Conservation (phyloP, 2,797 vertebrate species). For the Sebastes kiyomatsui region DNA sequence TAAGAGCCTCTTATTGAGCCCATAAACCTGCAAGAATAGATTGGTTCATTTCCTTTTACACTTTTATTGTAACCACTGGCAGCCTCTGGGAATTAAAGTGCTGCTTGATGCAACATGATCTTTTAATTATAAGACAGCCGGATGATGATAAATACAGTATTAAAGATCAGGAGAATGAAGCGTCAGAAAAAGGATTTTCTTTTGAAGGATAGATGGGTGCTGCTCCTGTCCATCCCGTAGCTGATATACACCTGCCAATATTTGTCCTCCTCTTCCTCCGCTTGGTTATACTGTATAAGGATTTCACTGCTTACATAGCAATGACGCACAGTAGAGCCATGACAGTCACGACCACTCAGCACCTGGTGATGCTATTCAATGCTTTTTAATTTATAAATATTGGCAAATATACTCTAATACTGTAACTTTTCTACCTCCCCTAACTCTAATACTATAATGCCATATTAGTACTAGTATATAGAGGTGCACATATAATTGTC, state of each 20-base stretch:
- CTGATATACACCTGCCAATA: not conserved
- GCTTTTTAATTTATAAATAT: not conserved
- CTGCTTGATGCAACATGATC: not conserved
- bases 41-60: not conserved
- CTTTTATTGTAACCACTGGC: not conserved
- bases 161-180: not conserved
- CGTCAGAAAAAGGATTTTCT: not conserved
- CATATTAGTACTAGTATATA: not conserved
- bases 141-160: not conserved
- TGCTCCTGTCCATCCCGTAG: not conserved
- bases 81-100: not conserved
- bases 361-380: not conserved
- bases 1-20: not conserved
- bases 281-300: not conserved
- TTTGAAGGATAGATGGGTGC: not conserved
- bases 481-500: not conserved
- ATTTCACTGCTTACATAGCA: not conserved
- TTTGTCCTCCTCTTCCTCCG: not conserved
- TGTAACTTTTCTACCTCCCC: not conserved
- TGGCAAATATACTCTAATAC: not conserved
- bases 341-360: not conserved
- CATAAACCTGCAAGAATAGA: not conserved
- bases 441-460: not conserved
- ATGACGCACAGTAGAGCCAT: not conserved
- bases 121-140: not conserved